Base-by-base conservation (phyloP, 1,140 invertebrate genomes). In the Leptopilina clavipes region DNA sequence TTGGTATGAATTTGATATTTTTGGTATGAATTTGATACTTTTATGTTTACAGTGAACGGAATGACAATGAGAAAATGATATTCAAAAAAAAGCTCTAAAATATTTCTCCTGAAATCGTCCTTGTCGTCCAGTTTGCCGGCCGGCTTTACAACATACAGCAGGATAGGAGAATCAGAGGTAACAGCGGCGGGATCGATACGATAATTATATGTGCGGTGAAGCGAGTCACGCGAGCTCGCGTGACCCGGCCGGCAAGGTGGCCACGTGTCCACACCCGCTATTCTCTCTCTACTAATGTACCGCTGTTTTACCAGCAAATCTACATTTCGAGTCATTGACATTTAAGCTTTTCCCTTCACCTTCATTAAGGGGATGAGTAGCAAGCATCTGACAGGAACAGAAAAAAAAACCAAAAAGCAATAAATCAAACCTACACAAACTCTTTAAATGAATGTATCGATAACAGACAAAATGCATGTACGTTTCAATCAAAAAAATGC, bases 221-320 rank as follows among this genome's bases (percentile, higher is more conserved):
- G 19, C 17, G 25, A 43, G 72, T 74, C 76, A 77, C 76, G 76
- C 76, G 37, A 77, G 65, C 72, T 77, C 72, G 76, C 76, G 76
- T 77, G 76, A 74, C 72, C 45, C 70, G 31, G 22, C 45, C 74
- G 45, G 8, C 48, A 17, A 52, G n/a, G 48, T n/a, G 48, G 14
- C 48, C 48, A 52, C 48, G 48, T 52, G 48, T 52, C 48, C 48
- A 52, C 48, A 52, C 48, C 48, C 48, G 48, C 48, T 52, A 52
- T 52, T 52, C 48, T 52, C 48, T 52, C 37, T 40, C 7, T 40
- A 31, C 37, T 40, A 40, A 40, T 7, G n/a, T n/a, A 52, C 17
- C 48, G 48, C 17, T 52, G 48, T 52, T 52, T 17, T 52, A 52
- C 48, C 6, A 52, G n/a, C 17, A 52, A 17, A n/a, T 17, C 11